Evolutionary conservation across 92 coral and sea anemone genomes (phyloP).

Genomic region (Siderastrea siderea): DNA sequence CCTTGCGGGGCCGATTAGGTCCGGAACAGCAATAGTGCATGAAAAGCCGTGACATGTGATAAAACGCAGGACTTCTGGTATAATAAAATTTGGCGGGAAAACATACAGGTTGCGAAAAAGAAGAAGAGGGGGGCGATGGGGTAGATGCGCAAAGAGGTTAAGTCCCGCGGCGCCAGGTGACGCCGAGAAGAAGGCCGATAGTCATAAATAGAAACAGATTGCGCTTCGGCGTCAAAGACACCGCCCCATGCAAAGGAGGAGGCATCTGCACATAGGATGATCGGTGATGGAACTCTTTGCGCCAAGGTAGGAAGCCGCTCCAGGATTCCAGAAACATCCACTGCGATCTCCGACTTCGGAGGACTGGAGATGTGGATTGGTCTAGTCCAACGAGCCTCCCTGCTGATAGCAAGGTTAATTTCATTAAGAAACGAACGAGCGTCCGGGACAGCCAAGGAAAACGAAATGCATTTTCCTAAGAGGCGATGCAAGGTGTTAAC

Average conservation of each 20-base stretch:
- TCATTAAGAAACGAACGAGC: conserved; percentile 47
- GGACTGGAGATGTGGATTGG: conserved; percentile 33
- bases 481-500: conserved; percentile 52
- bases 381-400: background rate
- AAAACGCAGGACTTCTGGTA: conserved; percentile 46
- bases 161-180: conserved; percentile 25
- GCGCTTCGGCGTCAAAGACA: conserved; percentile 9
- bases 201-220: conserved; percentile 12
- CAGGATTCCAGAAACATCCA: conserved; percentile 59
- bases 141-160: conserved; percentile 48
- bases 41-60: background rate
- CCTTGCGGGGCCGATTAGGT: conserved; percentile 36
- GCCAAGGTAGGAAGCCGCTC: conserved; percentile 53
- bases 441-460: conserved; percentile 56
- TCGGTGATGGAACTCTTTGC: conserved; percentile 31
- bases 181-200: conserved; percentile 43
- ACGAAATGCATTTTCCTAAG: conserved; percentile 54
- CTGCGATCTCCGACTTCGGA: conserved; percentile 27
- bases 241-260: conserved; percentile 60
- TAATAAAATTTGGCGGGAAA: conserved; percentile 25
- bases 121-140: background rate
- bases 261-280: conserved; percentile 49
- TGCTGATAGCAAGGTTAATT: conserved; percentile 54
- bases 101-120: conserved; percentile 41
- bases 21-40: conserved; percentile 51